Evolutionary conservation across 2,113 vertebrate species (phyloP).

Genomic region (Oncorhynchus clarkii): DNA sequence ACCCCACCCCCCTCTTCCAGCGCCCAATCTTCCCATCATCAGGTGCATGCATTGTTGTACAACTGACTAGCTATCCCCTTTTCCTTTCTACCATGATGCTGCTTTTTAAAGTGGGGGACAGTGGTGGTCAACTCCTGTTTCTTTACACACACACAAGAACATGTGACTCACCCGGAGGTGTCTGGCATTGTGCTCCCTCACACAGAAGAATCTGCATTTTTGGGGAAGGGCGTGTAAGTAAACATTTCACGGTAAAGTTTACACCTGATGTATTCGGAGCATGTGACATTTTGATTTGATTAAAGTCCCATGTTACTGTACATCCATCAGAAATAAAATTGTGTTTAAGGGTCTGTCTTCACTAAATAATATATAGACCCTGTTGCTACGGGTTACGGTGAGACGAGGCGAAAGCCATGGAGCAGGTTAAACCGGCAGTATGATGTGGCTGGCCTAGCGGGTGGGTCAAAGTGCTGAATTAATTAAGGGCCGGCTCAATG

Average conservation of each 20-base stretch:
- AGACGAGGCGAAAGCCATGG: slow-evolving; percentile 38
- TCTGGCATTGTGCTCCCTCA: background rate
- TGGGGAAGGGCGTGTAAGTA: too few relatives aligned
- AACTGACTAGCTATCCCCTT: too few relatives aligned
- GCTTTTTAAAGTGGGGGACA: slow-evolving; percentile 42
- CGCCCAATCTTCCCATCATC: slow-evolving; percentile 49
- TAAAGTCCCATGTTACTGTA: too few relatives aligned
- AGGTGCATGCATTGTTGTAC: slow-evolving; percentile 61
- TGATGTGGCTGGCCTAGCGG: slow-evolving; percentile 38
- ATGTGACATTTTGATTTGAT: too few relatives aligned
- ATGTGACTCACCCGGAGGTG: background rate
- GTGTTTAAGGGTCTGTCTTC: too few relatives aligned
- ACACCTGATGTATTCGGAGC: too few relatives aligned
- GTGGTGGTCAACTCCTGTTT: background rate
- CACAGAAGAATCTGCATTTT: background rate
- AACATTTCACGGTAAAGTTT: too few relatives aligned
- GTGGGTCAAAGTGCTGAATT: slow-evolving; percentile 74
- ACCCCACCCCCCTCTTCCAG: slow-evolving; percentile 25
- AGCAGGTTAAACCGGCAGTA: slow-evolving; percentile 52
- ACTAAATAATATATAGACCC: too few relatives aligned
- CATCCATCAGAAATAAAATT: too few relatives aligned
- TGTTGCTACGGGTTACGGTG: too few relatives aligned
- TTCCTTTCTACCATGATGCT: slow-evolving; percentile 59
- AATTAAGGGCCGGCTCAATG: slow-evolving; percentile 66
- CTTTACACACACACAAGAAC: background rate